Base-by-base conservation (phyloP, 2,797 vertebrate species). In the Prunella strophiata region DNA sequence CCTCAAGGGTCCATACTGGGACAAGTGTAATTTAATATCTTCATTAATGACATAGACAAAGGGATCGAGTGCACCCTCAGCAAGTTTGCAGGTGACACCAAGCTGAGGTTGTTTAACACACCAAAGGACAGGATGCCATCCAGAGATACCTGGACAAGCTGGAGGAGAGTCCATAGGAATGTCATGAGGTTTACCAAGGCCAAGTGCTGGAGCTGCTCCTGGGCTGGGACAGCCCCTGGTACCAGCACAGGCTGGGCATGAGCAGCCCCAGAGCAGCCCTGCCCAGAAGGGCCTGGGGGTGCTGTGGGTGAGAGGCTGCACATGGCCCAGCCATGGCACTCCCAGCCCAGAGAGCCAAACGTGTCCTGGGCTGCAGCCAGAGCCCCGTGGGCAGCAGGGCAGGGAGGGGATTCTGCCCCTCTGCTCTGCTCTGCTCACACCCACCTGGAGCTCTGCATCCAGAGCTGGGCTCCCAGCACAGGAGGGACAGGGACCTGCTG, bases 171-270 rank as follows among this genome's bases (percentile, higher is more conserved):
- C 16, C 10, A 5, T 42, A 22, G 30, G 6, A 75, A 23, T 8
- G 3, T 42, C 5, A 32, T 6, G 21, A 47, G 4, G 3, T 54
- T 48, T 47, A 27, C 54, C 15, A 42, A 54, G 15, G 0, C 9
- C 34, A 23, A 16, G 17, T 40, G 12, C 18, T 54, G 15, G 10
- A 42, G 30, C 10, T 54, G 4, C 8, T 13, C 1, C 18, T 32
- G 26, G 7, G 2, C 10, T 2, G 4, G 61, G 4, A 0, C 29
- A 66, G 5, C 4, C 7, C 11, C 13, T 0, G n/a, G n/a, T n/a
- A n/a, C n/a, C n/a, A n/a, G n/a, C n/a, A n/a, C n/a, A n/a, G n/a
- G n/a, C n/a, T n/a, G n/a, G n/a, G n/a, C n/a, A n/a, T n/a, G n/a
- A n/a, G n/a, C n/a, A n/a, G n/a, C n/a, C n/a, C n/a, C n/a, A n/a